phyloP scores from a whole-genome alignment of 2,888 invertebrate genomes.

The Serrognathus titanus region DNA sequence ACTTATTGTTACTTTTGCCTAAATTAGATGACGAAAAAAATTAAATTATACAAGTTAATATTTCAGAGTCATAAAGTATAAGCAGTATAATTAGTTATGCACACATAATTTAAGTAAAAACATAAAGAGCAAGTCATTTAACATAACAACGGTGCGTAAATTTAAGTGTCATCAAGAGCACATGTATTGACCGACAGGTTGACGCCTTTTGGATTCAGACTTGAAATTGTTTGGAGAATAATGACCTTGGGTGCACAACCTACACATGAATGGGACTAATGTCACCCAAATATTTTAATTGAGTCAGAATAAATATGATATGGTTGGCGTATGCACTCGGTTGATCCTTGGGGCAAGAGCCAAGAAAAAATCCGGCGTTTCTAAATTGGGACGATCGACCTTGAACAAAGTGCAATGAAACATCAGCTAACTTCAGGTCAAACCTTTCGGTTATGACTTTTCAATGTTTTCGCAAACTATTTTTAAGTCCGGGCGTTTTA shows the following conservation, averaged over 20 bases:
- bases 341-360: conserved; percentile 40
- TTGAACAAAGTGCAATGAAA: conserved; percentile 46
- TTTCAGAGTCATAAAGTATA: not conserved
- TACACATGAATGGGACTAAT: conserved; percentile 22
- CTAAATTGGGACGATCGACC: conserved; percentile 41
- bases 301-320: conserved; percentile 30
- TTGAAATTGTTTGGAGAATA: conserved; percentile 11
- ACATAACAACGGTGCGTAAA: conserved; percentile 29
- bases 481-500: not conserved
- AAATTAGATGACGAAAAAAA: too few species aligned
- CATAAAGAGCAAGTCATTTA: conserved; percentile 30
- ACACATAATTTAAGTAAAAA: conserved; percentile 33
- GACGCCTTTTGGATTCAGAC: conserved; percentile 11
- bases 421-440: conserved; percentile 32
- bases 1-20: too few species aligned
- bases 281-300: conserved; percentile 35
- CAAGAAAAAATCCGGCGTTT: conserved; percentile 39
- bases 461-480: conserved; percentile 1
- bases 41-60: too few species aligned
- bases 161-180: conserved; percentile 11
- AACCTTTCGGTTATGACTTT: conserved; percentile 6
- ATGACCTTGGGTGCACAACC: conserved; percentile 21
- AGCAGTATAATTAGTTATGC: conserved; percentile 31
- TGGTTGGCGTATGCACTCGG: conserved; percentile 23
- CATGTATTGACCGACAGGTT: conserved; percentile 15